phyloP scores from a whole-genome alignment of 2,888 invertebrate species.

The Galeopsomyia nigrocyanea region DNA sequence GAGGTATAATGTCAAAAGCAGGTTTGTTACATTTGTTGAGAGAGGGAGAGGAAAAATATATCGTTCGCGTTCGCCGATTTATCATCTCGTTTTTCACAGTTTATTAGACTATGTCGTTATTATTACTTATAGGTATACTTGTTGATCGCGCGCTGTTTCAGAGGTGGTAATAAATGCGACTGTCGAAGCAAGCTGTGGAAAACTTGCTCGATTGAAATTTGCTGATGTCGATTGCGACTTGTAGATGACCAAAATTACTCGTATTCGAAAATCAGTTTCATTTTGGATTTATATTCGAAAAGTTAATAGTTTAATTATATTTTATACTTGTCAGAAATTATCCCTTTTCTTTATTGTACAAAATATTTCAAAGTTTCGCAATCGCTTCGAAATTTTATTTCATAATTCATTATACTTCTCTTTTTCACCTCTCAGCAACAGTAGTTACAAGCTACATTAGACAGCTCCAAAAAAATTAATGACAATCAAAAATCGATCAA shows the following conservation, averaged over 20 bases:
- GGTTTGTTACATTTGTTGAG: slow-evolving; percentile 54
- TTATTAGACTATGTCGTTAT: slow-evolving; percentile 56
- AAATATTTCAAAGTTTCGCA: too few species aligned
- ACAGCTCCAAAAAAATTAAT: not conserved
- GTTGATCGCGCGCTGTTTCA: slow-evolving; percentile 55
- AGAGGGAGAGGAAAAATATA: slow-evolving; percentile 44
- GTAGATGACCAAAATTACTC: not conserved
- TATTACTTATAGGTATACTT: too few species aligned
- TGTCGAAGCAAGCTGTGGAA: slow-evolving; percentile 23
- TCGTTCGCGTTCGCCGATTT: slow-evolving; percentile 54
- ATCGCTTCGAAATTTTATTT: too few species aligned
- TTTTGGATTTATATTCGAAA: too few species aligned
- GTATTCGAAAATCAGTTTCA: not conserved
- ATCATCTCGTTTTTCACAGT: slow-evolving; percentile 59
- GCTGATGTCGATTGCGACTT: not conserved
- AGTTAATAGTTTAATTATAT: too few species aligned
- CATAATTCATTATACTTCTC: too few species aligned
- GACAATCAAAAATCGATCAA: slow-evolving; percentile 5
- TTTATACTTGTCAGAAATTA: too few species aligned
- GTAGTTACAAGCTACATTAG: not conserved
- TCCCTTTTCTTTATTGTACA: too few species aligned
- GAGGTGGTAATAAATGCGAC: slow-evolving; percentile 27
- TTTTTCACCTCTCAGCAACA: not conserved
- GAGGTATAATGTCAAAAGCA: slow-evolving; percentile 26
- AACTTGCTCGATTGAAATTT: slow-evolving; percentile 39